Evolutionary conservation across 2,888 invertebrate species (phyloP).

Genomic region (Timema podura): DNA sequence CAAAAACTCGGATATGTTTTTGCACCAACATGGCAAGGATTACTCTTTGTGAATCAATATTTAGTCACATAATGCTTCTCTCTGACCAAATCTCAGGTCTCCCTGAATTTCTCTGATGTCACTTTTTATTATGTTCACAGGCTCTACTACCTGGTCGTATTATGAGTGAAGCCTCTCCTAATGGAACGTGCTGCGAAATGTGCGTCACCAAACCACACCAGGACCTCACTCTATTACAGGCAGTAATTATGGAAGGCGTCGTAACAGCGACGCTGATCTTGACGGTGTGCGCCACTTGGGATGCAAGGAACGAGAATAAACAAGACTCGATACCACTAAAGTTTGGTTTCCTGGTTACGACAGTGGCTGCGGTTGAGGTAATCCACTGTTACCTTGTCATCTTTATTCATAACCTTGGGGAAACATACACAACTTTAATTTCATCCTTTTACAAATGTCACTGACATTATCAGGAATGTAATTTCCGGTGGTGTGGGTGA

Average conservation of each 20-base stretch:
- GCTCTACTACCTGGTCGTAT: neutral
- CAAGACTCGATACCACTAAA: conserved; percentile 43
- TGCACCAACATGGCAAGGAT: too few relatives aligned
- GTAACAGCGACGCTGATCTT: conserved; percentile 43
- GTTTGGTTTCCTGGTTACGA: conserved; percentile 44
- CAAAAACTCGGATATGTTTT: too few relatives aligned
- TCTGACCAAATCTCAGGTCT: too few relatives aligned
- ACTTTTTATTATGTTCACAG: neutral
- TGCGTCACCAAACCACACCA: conserved; percentile 42
- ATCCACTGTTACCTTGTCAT: too few relatives aligned
- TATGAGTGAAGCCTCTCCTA: neutral
- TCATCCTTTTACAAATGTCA: too few relatives aligned
- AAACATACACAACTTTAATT: too few relatives aligned
- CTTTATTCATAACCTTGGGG: too few relatives aligned
- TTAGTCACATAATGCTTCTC: too few relatives aligned
- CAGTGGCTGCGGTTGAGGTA: conserved; percentile 14
- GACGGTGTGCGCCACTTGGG: conserved; percentile 44
- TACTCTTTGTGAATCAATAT: too few relatives aligned
- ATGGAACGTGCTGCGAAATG: conserved; percentile 11
- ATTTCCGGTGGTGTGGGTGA: too few relatives aligned
- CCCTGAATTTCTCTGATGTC: too few relatives aligned
- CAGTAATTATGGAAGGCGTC: conserved; percentile 42
- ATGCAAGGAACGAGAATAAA: conserved; percentile 42
- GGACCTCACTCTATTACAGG: conserved; percentile 39
- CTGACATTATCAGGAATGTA: too few relatives aligned